Base-by-base conservation (phyloP, 2,797 vertebrate genomes). In the Ctenopoma kingsleyae region DNA sequence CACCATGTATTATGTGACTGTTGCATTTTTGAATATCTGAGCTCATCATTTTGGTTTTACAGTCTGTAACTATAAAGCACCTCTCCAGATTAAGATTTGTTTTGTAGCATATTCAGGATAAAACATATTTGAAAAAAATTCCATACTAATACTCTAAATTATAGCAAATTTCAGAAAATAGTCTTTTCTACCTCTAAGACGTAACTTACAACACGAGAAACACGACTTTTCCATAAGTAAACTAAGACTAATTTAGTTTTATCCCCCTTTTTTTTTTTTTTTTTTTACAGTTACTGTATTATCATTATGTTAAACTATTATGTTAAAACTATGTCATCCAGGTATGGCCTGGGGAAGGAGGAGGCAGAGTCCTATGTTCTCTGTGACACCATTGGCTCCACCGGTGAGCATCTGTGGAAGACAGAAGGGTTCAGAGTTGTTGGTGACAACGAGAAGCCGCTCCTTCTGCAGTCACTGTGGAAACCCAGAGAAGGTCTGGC, bases 381-480 rank as follows among this genome's bases (percentile, higher is more conserved):
- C 32, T 96, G 95, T 4, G 95, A 96, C 60, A 93, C 94, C 72
- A 95, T 96, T 3, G 95, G 95, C 71, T 91, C 90, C 47, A 68
- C 91, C 4, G 74, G 73, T 5, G 82, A 80, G 4, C 85, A 65
- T 30, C 90, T 88, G 54, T 96, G 95, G 95, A 92, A 55, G 72
- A 93, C 93, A 0, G 94, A 96, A 55, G 95, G 93, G 3, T 92
- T 95, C 66, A 67, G 95, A 17, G 91, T 94, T 0, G 92, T 96
- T 30, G 90, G 94, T 6, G 93, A 95, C 87, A 90, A 93, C 1
- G 95, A 96, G 90, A 94, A 91, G 74, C 95, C 95, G 17, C 94
- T 96, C 70, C 92, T 95, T 59, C 83, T 96, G 47, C 95, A 96
- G 87, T 94, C 95, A 0, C 90, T 96, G 27, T 96, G 95, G 95